These are phyloP conservation scores for Heptranchias perlo DNA, from an alignment of 2,113 vertebrate species.

Conservation along the genomic window DNA sequence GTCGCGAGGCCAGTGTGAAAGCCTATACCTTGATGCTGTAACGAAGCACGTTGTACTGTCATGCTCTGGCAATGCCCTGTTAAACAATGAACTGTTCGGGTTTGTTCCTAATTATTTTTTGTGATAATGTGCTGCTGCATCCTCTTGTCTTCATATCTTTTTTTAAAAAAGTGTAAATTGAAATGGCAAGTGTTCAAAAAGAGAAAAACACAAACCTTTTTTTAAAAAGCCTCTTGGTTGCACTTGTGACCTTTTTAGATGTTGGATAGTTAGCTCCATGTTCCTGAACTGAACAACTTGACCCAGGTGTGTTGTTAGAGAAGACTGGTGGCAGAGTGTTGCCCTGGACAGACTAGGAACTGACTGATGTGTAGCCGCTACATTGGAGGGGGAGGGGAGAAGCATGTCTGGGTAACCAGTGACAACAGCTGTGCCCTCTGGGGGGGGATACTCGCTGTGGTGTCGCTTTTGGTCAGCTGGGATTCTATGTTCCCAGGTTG, in stretches of 20 bases:
- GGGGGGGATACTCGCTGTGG: neutral
- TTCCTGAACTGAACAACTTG: conserved; percentile 9
- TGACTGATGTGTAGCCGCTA: neutral
- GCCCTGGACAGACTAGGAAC: neutral
- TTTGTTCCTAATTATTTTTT: conserved; percentile 21
- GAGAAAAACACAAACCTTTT: neutral
- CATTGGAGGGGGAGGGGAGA: neutral
- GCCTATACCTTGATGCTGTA: conserved; percentile 23
- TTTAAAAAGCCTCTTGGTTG: neutral
- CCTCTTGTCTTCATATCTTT: neutral
- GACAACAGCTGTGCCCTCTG: no score
- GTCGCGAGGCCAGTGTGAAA: neutral
- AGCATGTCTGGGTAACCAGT: neutral
- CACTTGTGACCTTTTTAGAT: neutral
- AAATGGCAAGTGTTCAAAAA: conserved; percentile 23
- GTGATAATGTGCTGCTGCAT: conserved; percentile 32
- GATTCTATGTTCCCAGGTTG: neutral
- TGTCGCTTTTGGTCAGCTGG: neutral
- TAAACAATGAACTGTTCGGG: neutral
- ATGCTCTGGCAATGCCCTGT: conserved; percentile 16
- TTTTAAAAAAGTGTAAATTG: neutral
- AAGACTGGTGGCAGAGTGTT: neutral
- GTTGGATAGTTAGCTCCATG: neutral
- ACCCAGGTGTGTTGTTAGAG: neutral
- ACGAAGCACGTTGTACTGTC: conserved; percentile 31